A percentile compares a stretch with the other conserved stretches of the same genome.
Evolutionary conservation across 2,888 invertebrate genomes (phyloP).

Genomic region (Drosophila hamatofila): DNA sequence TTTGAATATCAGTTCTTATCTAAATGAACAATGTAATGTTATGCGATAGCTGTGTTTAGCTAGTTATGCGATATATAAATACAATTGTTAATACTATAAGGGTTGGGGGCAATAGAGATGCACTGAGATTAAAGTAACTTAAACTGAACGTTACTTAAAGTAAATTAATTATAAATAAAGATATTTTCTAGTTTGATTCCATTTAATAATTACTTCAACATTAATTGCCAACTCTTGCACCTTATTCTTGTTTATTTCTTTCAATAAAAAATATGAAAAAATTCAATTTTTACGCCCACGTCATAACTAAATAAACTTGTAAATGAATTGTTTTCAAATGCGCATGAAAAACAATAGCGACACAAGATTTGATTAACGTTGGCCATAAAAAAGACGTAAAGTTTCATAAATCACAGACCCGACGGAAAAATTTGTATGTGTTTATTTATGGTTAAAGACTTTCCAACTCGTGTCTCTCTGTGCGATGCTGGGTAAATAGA

Average conservation of each 20-base stretch:
- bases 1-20: not conserved
- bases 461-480: conserved; percentile 34
- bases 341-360: conserved; percentile 45
- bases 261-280: not conserved
- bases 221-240: not conserved
- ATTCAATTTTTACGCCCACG: not conserved
- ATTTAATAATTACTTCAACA: too few relatives aligned
- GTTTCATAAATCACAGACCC: conserved; percentile 34
- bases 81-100: too few relatives aligned
- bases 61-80: not conserved
- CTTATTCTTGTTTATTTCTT: not conserved
- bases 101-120: too few relatives aligned
- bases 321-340: conserved; percentile 3
- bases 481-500: conserved; percentile 56
- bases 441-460: conserved; percentile 71
- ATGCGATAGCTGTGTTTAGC: not conserved
- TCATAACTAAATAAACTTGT: conserved; percentile 20
- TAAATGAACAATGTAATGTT: not conserved
- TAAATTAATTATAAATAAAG: not conserved
- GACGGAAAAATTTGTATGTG: conserved; percentile 33
- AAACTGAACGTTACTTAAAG: not conserved
- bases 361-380: conserved; percentile 51
- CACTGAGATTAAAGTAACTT: too few relatives aligned
- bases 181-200: too few relatives aligned
- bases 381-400: conserved; percentile 35